Percentiles rank a stretch among this genome's conserved stretches.
phyloP scores from a whole-genome alignment of 2,113 vertebrate genomes.

The Paramisgurnus dabryanus region DNA sequence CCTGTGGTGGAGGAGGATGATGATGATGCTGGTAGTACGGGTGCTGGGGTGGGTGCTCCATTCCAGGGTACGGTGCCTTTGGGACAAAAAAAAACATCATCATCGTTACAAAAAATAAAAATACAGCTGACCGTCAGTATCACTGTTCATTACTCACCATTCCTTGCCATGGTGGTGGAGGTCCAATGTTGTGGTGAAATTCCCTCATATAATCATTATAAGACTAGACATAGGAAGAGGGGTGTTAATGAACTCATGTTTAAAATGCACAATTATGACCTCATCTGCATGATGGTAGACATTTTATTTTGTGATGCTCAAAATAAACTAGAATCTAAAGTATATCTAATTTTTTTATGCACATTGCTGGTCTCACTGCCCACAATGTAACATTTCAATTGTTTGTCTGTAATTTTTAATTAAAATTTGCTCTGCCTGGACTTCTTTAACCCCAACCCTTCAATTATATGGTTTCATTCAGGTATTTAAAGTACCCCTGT shows the following conservation, averaged over 20 bases:
- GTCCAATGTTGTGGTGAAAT: slow-evolving; percentile 93
- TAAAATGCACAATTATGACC: neutral
- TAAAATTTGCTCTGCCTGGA: no score
- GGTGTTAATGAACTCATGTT: neutral
- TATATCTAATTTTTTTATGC: no score
- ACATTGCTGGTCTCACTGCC: no score
- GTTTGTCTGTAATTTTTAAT: no score
- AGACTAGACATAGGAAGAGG: slow-evolving; percentile 81
- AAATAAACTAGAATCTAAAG: no score
- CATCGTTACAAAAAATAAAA: neutral
- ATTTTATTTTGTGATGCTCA: no score
- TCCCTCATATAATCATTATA: slow-evolving; percentile 99
- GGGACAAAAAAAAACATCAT: slow-evolving; percentile 6
- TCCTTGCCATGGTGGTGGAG: slow-evolving; percentile 95
- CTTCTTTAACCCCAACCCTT: no score
- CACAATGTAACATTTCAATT: no score
- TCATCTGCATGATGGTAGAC: no score
- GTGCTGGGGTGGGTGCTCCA: slow-evolving; percentile 89
- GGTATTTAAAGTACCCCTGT: no score
- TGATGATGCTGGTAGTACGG: slow-evolving; percentile 93
- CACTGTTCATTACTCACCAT: slow-evolving; percentile 80
- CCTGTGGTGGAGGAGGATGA: slow-evolving; percentile 89
- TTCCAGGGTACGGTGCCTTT: slow-evolving; percentile 89
- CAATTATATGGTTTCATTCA: no score
- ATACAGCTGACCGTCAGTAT: neutral